Evolutionary conservation across 1,140 invertebrate genomes (phyloP).

Genomic region (Lordiphosa collinella): DNA sequence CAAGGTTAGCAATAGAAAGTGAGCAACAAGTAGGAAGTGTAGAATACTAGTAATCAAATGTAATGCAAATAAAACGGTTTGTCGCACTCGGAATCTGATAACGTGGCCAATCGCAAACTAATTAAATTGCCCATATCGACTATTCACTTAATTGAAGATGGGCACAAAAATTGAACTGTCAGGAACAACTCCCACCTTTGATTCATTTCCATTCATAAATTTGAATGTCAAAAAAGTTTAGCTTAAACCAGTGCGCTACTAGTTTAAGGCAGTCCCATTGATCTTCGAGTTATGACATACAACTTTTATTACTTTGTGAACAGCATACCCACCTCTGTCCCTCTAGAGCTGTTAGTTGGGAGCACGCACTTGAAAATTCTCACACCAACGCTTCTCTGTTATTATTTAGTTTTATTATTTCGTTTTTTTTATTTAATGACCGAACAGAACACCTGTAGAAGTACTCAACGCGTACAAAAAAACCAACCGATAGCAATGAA

Average conservation of each 20-base stretch:
- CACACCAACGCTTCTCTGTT: conserved; percentile 18
- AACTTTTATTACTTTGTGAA: conserved; percentile 21
- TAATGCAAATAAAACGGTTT: too few relatives aligned
- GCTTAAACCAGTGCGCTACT: conserved; percentile 57
- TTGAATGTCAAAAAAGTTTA: conserved; percentile 21
- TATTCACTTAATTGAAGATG: too few relatives aligned
- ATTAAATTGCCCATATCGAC: too few relatives aligned
- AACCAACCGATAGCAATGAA: conserved; percentile 36
- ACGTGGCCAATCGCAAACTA: too few relatives aligned
- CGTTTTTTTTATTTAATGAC: conserved; percentile 7
- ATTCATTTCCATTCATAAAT: not conserved
- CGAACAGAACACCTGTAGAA: conserved; percentile 16
- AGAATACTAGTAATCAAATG: too few relatives aligned
- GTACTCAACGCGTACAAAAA: conserved; percentile 6
- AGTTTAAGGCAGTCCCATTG: conserved; percentile 47
- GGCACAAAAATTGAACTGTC: too few relatives aligned
- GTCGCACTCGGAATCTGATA: too few relatives aligned
- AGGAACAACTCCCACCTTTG: too few relatives aligned
- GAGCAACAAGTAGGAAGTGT: not conserved
- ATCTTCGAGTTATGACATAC: conserved; percentile 18
- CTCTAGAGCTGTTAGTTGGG: not conserved
- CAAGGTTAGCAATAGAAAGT: conserved; percentile 27
- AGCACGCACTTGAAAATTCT: conserved; percentile 13
- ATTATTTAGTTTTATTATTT: not conserved
- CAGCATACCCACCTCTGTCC: conserved; percentile 8